Evolutionary conservation across 2,113 vertebrate genomes (phyloP).

Genomic region (Channa maculata): DNA sequence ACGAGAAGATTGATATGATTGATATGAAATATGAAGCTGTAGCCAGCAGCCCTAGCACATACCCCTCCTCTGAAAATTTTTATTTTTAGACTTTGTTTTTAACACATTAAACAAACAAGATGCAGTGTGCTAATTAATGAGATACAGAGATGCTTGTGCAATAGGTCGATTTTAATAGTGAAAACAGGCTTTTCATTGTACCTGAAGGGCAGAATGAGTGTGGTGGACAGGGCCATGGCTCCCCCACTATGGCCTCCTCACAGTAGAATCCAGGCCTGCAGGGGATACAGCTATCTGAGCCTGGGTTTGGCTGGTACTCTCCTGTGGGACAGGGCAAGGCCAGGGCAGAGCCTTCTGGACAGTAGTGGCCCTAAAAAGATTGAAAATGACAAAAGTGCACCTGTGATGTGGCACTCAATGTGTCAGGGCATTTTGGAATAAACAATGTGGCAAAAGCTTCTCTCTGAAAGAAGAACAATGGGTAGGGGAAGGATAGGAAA

Average conservation of each 20-base stretch:
- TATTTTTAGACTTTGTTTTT: background rate
- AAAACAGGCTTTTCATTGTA: conserved; percentile 53
- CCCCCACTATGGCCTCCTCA: conserved; percentile 83
- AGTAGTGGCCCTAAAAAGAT: conserved; percentile 88
- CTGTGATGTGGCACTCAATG: conserved; percentile 6
- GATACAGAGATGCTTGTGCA: background rate
- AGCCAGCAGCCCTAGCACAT: background rate
- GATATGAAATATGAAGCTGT: background rate
- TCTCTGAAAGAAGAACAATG: conserved; percentile 15
- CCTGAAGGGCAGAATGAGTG: conserved; percentile 91
- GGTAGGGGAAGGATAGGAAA: background rate
- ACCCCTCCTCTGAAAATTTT: too few relatives aligned
- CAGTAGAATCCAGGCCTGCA: conserved; percentile 92
- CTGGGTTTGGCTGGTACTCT: conserved; percentile 87
- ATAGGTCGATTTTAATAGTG: background rate
- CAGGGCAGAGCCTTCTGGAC: conserved; percentile 81
- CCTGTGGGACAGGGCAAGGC: conserved; percentile 86
- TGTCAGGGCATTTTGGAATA: conserved; percentile 15
- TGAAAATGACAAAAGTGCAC: background rate
- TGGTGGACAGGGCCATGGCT: conserved; percentile 85
- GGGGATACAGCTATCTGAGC: conserved; percentile 84
- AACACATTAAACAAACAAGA: background rate
- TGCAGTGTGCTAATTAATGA: background rate
- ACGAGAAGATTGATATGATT: background rate
- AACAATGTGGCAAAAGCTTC: background rate